Percentiles rank a stretch among this genome's conserved stretches.
phyloP scores from a whole-genome alignment of 2,888 invertebrate genomes.

The Desoria tigrina region DNA sequence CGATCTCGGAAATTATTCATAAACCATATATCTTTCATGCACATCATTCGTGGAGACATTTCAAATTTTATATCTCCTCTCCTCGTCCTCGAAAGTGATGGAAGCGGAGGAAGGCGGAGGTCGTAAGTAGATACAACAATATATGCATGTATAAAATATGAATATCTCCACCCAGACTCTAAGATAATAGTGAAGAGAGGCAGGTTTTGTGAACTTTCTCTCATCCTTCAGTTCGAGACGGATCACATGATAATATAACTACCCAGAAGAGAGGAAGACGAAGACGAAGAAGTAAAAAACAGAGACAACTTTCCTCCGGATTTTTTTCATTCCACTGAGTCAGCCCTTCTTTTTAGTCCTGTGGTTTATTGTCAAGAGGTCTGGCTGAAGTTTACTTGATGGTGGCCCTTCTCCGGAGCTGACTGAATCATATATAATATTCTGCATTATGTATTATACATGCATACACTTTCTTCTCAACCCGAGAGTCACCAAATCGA shows the following conservation, averaged over 20 bases:
- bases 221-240: neutral
- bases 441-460: too few relatives aligned
- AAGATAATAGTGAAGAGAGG: neutral
- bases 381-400: too few relatives aligned
- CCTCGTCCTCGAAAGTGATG: neutral
- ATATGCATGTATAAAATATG: too few relatives aligned
- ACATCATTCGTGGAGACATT: conserved; percentile 9
- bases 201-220: neutral
- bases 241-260: neutral
- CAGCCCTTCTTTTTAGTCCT: neutral
- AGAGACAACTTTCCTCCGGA: neutral
- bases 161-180: conserved; percentile 5
- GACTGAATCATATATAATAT: neutral
- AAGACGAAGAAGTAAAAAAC: neutral
- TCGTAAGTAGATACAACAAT: too few relatives aligned
- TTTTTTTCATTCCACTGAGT: conserved; percentile 1
- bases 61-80: conserved; percentile 14
- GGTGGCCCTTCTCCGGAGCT: too few relatives aligned
- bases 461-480: too few relatives aligned
- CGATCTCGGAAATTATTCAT: conserved; percentile 17
- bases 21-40: conserved; percentile 14
- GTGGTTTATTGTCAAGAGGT: neutral
- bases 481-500: too few relatives aligned
- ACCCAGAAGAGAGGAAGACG: neutral
- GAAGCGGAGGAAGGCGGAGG: neutral